These are phyloP conservation scores for Exocentrus adspersus DNA, from an alignment of 2,888 invertebrate genomes.

Conservation along the genomic window DNA sequence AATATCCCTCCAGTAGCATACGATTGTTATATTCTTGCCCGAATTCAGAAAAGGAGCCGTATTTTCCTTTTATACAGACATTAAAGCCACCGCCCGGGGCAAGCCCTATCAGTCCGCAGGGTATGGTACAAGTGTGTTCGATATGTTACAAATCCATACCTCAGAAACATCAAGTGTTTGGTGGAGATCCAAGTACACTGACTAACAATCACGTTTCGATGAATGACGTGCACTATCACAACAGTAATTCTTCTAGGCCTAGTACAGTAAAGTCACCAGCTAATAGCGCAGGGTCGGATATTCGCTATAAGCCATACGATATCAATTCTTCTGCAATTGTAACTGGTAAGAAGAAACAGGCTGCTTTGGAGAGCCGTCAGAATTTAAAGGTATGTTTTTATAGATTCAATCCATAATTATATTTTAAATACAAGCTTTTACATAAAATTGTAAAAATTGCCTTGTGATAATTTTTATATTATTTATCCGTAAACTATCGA, in stretches of 20 bases:
- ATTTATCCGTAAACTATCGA: too few species aligned
- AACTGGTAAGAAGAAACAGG: constrained; percentile 66
- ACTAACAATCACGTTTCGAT: constrained; percentile 60
- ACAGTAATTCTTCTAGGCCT: constrained; percentile 62
- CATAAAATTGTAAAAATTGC: too few species aligned
- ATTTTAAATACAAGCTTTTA: constrained; percentile 16
- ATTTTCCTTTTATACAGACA: constrained; percentile 88
- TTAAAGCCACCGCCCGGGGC: constrained; percentile 85
- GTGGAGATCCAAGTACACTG: constrained; percentile 57
- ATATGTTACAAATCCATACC: constrained; percentile 86
- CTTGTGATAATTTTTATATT: too few species aligned
- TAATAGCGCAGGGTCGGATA: constrained; percentile 67
- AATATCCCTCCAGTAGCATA: constrained; percentile 82
- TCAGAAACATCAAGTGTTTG: constrained; percentile 75
- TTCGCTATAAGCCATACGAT: constrained; percentile 71
- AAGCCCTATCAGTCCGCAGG: constrained; percentile 89
- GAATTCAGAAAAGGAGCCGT: constrained; percentile 87
- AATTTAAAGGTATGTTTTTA: constrained; percentile 42
- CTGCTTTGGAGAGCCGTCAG: constrained; percentile 55
- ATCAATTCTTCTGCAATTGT: constrained; percentile 64
- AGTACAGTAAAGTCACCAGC: constrained; percentile 68
- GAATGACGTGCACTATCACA: constrained; percentile 59
- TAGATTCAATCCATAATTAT: constrained; percentile 24
- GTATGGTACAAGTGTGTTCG: constrained; percentile 89
- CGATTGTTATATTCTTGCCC: constrained; percentile 86